A percentile compares a stretch with the other conserved stretches of the same genome.
phyloP scores from a whole-genome alignment of 1,140 invertebrate genomes.

The Mizuhopecten yessoensis region DNA sequence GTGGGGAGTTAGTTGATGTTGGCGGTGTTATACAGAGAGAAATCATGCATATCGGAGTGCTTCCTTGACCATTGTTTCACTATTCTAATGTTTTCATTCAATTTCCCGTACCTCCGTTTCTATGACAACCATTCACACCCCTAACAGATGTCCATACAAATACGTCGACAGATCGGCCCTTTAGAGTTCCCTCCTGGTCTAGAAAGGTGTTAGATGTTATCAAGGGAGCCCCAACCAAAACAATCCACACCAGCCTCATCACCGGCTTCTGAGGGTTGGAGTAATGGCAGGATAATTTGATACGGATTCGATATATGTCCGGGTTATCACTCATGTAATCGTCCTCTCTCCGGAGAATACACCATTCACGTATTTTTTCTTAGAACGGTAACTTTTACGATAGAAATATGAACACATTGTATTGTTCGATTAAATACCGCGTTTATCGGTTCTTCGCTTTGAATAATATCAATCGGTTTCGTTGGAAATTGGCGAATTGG shows the following conservation, averaged over 20 bases:
- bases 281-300: constrained; percentile 38
- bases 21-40: not conserved
- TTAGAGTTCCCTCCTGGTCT: constrained; percentile 8
- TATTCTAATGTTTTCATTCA: not conserved
- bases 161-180: constrained; percentile 36
- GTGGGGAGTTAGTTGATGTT: not conserved
- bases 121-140: constrained; percentile 37
- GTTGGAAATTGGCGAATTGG: constrained; percentile 19
- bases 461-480: not conserved
- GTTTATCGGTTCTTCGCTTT: constrained; percentile 15
- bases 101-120: constrained; percentile 31
- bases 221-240: constrained; percentile 9
- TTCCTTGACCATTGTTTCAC: not conserved
- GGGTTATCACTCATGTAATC: constrained; percentile 38
- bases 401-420: constrained; percentile 12
- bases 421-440: constrained; percentile 22
- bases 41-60: not conserved
- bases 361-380: constrained; percentile 17
- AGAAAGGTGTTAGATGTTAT: constrained; percentile 34
- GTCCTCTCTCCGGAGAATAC: not conserved
- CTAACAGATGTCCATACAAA: constrained; percentile 19
- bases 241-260: constrained; percentile 30
- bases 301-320: constrained; percentile 37
- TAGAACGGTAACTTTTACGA: constrained; percentile 34
- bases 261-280: not conserved